phyloP scores from a whole-genome alignment of 2,113 vertebrate genomes.

The Bagarius yarrelli region DNA sequence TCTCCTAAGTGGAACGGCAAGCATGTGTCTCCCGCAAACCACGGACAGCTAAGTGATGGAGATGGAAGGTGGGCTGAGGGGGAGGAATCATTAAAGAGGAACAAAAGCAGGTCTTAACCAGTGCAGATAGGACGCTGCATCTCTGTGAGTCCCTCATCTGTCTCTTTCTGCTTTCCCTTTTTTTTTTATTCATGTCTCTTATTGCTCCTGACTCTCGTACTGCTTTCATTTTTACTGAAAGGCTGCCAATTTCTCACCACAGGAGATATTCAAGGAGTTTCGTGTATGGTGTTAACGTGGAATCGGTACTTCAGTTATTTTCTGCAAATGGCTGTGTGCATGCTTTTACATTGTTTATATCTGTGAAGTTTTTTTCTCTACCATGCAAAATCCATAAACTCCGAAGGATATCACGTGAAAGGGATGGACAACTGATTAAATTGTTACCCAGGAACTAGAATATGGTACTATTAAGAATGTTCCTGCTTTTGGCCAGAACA shows the following conservation, averaged over 20 bases:
- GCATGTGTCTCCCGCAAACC: conserved; percentile 27
- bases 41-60: conserved; percentile 45
- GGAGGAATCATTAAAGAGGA: conserved; percentile 57
- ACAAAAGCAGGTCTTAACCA: conserved; percentile 49
- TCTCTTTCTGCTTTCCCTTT: background rate
- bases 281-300: conserved; percentile 10
- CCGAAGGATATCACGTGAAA: background rate
- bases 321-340: background rate
- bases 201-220: background rate
- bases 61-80: conserved; percentile 28
- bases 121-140: conserved; percentile 42
- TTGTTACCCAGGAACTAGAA: background rate
- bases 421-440: background rate
- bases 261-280: conserved; percentile 6
- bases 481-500: background rate
- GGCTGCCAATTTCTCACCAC: conserved; percentile 8
- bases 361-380: background rate
- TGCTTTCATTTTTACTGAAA: background rate
- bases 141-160: conserved; percentile 63
- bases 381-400: background rate
- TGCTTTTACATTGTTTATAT: background rate
- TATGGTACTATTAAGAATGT: background rate
- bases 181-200: background rate
- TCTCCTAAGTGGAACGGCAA: conserved; percentile 48
- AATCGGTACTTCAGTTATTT: conserved; percentile 14